Conservation (phyloP, 2,888 invertebrate species). For the Drosophila merina region DNA sequence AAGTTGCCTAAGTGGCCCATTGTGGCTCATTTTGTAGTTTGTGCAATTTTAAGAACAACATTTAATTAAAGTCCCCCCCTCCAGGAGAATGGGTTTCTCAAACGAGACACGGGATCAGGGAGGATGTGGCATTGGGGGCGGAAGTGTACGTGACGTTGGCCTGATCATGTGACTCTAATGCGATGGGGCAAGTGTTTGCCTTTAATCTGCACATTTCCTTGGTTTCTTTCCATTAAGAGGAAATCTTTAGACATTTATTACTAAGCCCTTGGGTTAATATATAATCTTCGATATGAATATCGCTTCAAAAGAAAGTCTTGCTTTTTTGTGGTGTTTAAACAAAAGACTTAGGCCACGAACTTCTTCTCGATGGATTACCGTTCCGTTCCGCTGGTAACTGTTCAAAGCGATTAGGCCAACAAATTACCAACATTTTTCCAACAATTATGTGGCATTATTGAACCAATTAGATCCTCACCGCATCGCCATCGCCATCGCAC, state of each 20-base stretch:
- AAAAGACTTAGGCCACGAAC: constrained; percentile 67
- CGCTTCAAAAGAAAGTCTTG: too few species aligned
- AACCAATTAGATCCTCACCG: constrained; percentile 43
- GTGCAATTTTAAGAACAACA: constrained; percentile 76
- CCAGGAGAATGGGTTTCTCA: not conserved
- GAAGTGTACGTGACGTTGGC: constrained; percentile 39
- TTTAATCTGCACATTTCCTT: not conserved
- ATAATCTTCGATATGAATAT: too few species aligned
- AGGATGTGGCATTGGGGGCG: constrained; percentile 8
- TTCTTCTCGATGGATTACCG: constrained; percentile 1
- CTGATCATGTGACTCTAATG: constrained; percentile 39
- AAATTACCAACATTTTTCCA: constrained; percentile 63
- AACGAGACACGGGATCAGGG: constrained; percentile 20
- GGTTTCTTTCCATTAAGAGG: not conserved
- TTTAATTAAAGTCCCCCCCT: constrained; percentile 62
- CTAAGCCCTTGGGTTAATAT: too few species aligned
- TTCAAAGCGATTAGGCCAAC: constrained; percentile 62
- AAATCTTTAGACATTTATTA: not conserved
- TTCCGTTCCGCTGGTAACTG: constrained; percentile 23
- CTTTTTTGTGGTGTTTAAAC: constrained; percentile 4
- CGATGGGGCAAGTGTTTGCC: constrained; percentile 4
- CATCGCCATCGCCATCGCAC: constrained; percentile 3
- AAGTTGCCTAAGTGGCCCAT: constrained; percentile 67
- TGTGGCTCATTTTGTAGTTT: constrained; percentile 76
- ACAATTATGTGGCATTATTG: constrained; percentile 73